Percentiles rank a stretch among this genome's conserved stretches.
Evolutionary conservation across 2,113 vertebrate genomes (phyloP).

Genomic region (Grantiella picta): DNA sequence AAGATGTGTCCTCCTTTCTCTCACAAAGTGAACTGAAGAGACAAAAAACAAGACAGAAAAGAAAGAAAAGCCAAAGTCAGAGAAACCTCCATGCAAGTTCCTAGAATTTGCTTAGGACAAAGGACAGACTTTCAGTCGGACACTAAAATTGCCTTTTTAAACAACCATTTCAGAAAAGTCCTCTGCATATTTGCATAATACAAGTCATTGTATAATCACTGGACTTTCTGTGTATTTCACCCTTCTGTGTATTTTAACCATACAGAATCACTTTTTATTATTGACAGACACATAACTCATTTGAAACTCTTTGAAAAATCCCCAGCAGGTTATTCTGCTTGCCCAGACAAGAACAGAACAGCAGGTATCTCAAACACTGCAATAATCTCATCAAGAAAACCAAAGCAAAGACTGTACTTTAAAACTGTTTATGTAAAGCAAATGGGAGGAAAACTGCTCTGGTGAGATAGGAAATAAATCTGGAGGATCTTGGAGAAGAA

Average conservation of each 20-base stretch:
- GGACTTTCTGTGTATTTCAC: not conserved
- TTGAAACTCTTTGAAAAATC: not conserved
- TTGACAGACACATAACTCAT: not conserved
- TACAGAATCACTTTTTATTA: not conserved
- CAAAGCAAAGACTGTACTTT: not conserved
- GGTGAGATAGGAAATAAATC: not conserved
- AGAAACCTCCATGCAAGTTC: not conserved
- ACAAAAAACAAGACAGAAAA: not conserved
- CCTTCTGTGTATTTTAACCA: not conserved
- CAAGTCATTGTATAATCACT: not conserved
- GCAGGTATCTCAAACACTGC: not conserved
- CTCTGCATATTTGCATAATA: not conserved
- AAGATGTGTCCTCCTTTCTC: conserved; percentile 53
- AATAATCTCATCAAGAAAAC: not conserved
- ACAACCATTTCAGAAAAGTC: not conserved
- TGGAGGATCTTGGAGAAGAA: not conserved
- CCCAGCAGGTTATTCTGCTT: not conserved
- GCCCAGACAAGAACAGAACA: not conserved
- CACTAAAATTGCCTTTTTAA: not conserved
- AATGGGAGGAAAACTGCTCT: not conserved
- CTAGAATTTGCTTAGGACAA: not conserved
- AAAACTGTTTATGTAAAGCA: not conserved
- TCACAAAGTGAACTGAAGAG: not conserved
- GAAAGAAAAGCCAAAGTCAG: not conserved
- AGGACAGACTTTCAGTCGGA: not conserved